Conservation (phyloP, 2,113 vertebrate genomes). For the Xenopus borealis region DNA sequence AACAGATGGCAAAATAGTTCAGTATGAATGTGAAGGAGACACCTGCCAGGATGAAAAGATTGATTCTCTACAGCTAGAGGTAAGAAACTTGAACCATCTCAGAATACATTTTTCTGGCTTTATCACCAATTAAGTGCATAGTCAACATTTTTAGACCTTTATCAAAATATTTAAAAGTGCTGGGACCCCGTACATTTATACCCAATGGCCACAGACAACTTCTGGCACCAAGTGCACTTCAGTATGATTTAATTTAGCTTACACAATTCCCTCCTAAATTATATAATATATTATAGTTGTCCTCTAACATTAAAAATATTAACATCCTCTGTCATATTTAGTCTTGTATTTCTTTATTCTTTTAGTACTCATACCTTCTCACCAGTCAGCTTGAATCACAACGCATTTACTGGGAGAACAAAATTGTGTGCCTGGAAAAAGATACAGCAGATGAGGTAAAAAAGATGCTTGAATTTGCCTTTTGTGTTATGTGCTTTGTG, state of each 20-base stretch:
- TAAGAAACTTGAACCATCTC: conserved; percentile 51
- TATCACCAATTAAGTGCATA: too few relatives aligned
- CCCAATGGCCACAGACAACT: too few relatives aligned
- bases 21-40: conserved; percentile 97
- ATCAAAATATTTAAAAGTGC: too few relatives aligned
- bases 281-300: too few relatives aligned
- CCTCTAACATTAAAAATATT: not conserved
- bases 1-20: conserved; percentile 95
- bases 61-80: conserved; percentile 92
- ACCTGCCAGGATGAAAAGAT: conserved; percentile 96
- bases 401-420: conserved; percentile 97
- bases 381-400: conserved; percentile 97
- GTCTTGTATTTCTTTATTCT: conserved; percentile 16
- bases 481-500: too few relatives aligned
- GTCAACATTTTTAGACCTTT: too few relatives aligned
- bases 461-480: not conserved
- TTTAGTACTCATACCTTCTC: conserved; percentile 91
- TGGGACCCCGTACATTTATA: too few relatives aligned
- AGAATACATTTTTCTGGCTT: not conserved
- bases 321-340: not conserved
- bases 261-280: too few relatives aligned
- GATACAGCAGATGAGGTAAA: conserved; percentile 92
- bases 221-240: too few relatives aligned
- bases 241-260: too few relatives aligned
- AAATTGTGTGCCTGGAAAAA: conserved; percentile 94